phyloP scores from a whole-genome alignment of 2,797 vertebrate species.

The Anabas testudineus region DNA sequence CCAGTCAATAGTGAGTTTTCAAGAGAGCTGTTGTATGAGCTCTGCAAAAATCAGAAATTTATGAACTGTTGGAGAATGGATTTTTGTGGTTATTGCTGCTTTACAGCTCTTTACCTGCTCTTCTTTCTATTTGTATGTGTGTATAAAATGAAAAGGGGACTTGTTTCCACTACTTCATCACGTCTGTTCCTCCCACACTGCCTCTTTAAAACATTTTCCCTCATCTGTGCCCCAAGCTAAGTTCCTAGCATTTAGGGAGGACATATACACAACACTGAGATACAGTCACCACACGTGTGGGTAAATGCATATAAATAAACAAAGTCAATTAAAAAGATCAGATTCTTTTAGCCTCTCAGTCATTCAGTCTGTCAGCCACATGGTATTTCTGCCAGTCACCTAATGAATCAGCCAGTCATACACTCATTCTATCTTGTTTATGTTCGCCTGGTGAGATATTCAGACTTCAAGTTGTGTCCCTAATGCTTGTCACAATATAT shows the following conservation, averaged over 20 bases:
- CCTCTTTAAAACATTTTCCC: conserved; percentile 41
- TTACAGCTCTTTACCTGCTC: conserved; percentile 43
- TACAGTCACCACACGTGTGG: conserved; percentile 41
- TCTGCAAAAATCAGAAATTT: conserved; percentile 57
- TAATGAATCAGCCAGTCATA: conserved; percentile 35
- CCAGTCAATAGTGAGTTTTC: conserved; percentile 25
- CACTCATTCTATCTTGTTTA: conserved; percentile 56
- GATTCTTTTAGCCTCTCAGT: conserved; percentile 22
- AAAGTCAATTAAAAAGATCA: conserved; percentile 33
- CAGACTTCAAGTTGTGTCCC: conserved; percentile 35
- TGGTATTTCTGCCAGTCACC: conserved; percentile 51
- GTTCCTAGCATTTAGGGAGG: conserved; percentile 39
- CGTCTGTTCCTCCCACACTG: conserved; percentile 45
- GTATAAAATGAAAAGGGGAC: conserved; percentile 29
- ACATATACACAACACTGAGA: conserved; percentile 15
- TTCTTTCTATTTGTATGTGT: conserved; percentile 17
- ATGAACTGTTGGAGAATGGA: conserved; percentile 45
- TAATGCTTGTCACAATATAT: conserved; percentile 25
- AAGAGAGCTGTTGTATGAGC: conserved; percentile 21
- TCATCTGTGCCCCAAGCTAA: conserved; percentile 44
- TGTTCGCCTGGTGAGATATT: conserved; percentile 35
- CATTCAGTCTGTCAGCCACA: conserved; percentile 26
- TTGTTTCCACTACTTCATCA: conserved; percentile 63
- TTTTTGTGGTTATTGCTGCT: conserved; percentile 45
- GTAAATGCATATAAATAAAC: conserved; percentile 39